These are phyloP conservation scores for Xanthostigma xanthostigma DNA, from an alignment of 2,888 invertebrate genomes.

Conservation along the genomic window DNA sequence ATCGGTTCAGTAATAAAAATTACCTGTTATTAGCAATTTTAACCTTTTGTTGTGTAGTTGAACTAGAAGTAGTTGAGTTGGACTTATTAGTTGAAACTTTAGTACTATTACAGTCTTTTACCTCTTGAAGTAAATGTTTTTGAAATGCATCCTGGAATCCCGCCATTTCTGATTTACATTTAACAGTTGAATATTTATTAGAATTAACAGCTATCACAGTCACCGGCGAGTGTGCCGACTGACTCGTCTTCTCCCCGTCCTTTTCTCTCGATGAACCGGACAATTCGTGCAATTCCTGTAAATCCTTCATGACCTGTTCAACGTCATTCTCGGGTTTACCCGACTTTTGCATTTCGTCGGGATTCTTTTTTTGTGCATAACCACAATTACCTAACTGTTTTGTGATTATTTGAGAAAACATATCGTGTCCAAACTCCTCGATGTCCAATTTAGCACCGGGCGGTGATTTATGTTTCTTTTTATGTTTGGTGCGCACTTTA, in stretches of 20 bases:
- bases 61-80: too few relatives aligned
- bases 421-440: too few relatives aligned
- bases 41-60: too few relatives aligned
- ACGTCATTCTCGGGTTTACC: conserved; percentile 20
- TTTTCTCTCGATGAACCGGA: conserved; percentile 19
- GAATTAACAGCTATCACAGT: conserved; percentile 27
- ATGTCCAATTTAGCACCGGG: too few relatives aligned
- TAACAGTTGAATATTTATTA: conserved; percentile 13
- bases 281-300: conserved; percentile 30
- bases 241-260: conserved; percentile 8
- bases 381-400: too few relatives aligned
- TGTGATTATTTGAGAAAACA: too few relatives aligned
- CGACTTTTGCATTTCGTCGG: neutral
- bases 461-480: too few relatives aligned
- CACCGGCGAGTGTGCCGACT: conserved; percentile 21
- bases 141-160: conserved; percentile 28
- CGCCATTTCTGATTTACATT: conserved; percentile 3
- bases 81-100: neutral
- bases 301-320: conserved; percentile 31
- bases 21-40: too few relatives aligned
- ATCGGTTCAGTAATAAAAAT: too few relatives aligned
- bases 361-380: neutral
- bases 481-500: too few relatives aligned
- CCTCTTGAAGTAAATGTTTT: conserved; percentile 23
- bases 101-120: conserved; percentile 5